Conservation (phyloP, 2,113 vertebrate species). For the Empidonax traillii region DNA sequence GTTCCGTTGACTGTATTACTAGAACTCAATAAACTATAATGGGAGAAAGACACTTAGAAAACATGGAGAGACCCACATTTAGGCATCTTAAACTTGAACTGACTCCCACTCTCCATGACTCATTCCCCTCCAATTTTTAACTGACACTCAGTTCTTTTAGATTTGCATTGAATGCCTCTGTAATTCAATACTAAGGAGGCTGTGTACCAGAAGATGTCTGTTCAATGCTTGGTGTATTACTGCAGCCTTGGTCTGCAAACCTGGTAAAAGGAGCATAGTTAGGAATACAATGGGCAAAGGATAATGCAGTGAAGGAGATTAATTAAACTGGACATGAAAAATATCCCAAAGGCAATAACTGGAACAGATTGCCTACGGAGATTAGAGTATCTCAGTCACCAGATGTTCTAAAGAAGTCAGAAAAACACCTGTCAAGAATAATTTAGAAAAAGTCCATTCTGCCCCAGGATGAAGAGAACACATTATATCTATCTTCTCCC, state of each 20-base stretch:
- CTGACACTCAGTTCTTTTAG: background rate
- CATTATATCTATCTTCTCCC: background rate
- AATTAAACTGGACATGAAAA: background rate
- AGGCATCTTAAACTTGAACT: background rate
- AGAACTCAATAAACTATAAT: slow-evolving; percentile 13
- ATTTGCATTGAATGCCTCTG: background rate
- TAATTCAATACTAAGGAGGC: background rate
- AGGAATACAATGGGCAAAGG: background rate
- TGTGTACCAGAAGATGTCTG: background rate
- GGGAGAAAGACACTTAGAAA: background rate
- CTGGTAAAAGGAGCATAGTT: background rate
- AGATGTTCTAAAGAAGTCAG: background rate
- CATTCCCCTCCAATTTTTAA: slow-evolving; percentile 5
- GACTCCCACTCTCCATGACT: slow-evolving; percentile 38
- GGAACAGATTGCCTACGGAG: background rate
- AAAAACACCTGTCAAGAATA: background rate
- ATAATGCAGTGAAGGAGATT: background rate
- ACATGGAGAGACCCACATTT: background rate
- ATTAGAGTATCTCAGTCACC: background rate
- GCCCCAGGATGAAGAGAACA: background rate
- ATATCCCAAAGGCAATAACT: background rate
- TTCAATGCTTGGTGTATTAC: background rate
- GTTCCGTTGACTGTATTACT: background rate
- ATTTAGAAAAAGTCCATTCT: background rate
- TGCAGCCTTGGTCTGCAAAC: background rate